These are phyloP conservation scores for Lanistes nyassanus DNA, from an alignment of 1,140 invertebrate genomes.

Conservation along the genomic window DNA sequence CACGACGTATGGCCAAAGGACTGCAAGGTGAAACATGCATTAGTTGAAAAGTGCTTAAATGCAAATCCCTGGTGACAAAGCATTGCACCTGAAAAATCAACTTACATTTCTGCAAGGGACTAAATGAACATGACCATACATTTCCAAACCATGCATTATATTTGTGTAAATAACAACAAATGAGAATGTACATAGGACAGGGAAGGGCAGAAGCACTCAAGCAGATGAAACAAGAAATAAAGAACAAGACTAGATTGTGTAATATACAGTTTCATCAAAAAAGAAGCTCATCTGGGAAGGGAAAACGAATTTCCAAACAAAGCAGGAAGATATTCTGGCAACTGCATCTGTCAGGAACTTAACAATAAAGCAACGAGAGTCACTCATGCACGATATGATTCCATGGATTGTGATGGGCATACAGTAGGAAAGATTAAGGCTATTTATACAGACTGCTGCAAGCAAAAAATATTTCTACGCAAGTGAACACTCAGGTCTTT, in stretches of 20 bases:
- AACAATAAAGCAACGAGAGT: background rate
- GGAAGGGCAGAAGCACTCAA: background rate
- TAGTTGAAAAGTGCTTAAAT: background rate
- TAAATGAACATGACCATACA: background rate
- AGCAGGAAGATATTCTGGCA: no score
- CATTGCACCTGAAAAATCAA: no score
- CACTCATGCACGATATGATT: no score
- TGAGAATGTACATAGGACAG: background rate
- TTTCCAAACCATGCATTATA: background rate
- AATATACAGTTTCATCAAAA: no score
- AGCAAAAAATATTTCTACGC: background rate
- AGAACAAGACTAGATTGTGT: background rate
- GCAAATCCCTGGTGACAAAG: no score
- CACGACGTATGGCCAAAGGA: background rate
- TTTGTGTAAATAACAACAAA: background rate
- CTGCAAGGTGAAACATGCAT: conserved; percentile 5
- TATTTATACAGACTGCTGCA: conserved; percentile 5
- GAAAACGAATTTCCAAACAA: no score
- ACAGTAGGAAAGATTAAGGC: background rate
- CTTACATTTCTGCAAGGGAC: background rate
- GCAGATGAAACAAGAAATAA: background rate
- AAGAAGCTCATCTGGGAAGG: no score
- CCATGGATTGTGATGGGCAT: background rate
- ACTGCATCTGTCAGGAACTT: no score
- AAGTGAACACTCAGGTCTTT: background rate